Evolutionary conservation across 1,140 invertebrate genomes (phyloP), one percentile per base, ranked within the genome.

Genomic region (Trissolcus basalis): DNA sequence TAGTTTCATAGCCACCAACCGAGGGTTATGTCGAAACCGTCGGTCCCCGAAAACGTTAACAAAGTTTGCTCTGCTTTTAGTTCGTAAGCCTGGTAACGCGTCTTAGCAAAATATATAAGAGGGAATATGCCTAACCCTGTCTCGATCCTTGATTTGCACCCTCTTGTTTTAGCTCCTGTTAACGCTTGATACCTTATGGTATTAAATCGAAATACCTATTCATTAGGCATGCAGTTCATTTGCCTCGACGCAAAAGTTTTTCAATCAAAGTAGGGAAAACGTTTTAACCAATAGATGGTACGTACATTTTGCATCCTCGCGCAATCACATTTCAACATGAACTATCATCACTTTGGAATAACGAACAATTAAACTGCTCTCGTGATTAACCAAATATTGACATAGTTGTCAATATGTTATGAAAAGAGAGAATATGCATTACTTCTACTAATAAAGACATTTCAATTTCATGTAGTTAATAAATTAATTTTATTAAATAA

Each of bases 151-250:
- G 67, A 74, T 74, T 74, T 68, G 41, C 11, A 74, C 71, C 71
- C 71, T 73, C 71, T 74, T 68, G 63, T 74, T 65, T 73, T 67
- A 63, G 54, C 45, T 55, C 56, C 71, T 74, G 58, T 74, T 74
- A 63, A 68, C 63, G 58, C 53, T 33, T 74, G 53, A 63, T 68
- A 63, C 53, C 58, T 36, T 73, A 61, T 14, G 61, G 70, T 65
- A 61, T 73, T 43, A 48, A 15, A 44, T 53, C 54, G 16, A 61
- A 67, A 73, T 55, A 61, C 49, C 61, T 65, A 73, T 65, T 65
- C 61, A 67, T 73, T 61, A 55, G 11, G 44, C 47, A 72, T 35
- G 44, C 59, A 19, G 19, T 60, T 73, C 41, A 65, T 60, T 59
- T 59, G 54, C 35, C 59, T 65, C 2, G 9, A 44, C n/a, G 1